Percentiles rank a stretch among this genome's conserved stretches.
Evolutionary conservation across 2,113 vertebrate genomes (phyloP).

Genomic region (Ornithorhynchus anatinus): DNA sequence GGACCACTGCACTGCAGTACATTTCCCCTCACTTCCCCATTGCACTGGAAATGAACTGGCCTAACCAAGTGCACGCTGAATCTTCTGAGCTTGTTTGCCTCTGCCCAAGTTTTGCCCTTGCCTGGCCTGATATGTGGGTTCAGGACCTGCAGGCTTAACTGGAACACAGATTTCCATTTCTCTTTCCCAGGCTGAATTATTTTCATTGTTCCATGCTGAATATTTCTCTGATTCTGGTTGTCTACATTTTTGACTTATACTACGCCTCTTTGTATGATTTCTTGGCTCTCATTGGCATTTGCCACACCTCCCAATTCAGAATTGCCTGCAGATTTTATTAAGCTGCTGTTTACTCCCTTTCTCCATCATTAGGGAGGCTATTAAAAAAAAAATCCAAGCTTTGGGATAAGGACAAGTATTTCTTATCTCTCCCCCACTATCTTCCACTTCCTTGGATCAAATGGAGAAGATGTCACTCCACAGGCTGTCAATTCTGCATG

Average conservation of each 20-base stretch:
- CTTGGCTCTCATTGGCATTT: background rate
- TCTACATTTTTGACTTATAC: background rate
- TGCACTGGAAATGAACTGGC: too few relatives aligned
- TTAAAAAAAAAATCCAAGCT: slow-evolving; percentile 3
- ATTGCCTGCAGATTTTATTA: background rate
- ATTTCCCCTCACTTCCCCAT: too few relatives aligned
- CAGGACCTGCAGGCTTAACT: too few relatives aligned
- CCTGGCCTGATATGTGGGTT: too few relatives aligned
- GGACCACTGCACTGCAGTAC: too few relatives aligned
- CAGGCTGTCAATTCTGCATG: background rate
- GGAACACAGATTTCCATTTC: too few relatives aligned
- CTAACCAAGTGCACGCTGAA: too few relatives aligned
- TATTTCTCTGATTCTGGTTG: background rate
- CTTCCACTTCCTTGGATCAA: background rate
- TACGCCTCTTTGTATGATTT: background rate
- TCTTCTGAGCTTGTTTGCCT: too few relatives aligned
- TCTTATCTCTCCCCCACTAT: background rate
- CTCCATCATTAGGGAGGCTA: background rate
- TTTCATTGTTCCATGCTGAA: background rate
- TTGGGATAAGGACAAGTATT: slow-evolving; percentile 7
- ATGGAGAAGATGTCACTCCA: background rate
- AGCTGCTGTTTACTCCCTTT: background rate
- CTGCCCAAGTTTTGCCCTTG: too few relatives aligned
- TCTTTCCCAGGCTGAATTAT: too few relatives aligned
- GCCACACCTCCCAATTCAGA: background rate